These are phyloP conservation scores for Tryphoninae sp. DNA, from an alignment of 2,888 invertebrate genomes.

Conservation along the genomic window DNA sequence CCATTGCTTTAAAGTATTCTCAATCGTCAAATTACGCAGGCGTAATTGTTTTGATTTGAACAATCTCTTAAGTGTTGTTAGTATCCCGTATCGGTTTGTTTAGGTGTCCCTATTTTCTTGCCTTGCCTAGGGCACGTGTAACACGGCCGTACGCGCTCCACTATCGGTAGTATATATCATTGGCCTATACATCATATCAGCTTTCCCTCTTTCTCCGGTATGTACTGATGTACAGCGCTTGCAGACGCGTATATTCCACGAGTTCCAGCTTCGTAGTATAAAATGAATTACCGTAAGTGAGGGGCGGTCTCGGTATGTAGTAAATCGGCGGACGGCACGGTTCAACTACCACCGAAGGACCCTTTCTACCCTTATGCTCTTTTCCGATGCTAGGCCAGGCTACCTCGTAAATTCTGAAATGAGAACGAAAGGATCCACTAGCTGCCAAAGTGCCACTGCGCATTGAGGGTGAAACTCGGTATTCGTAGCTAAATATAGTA, in stretches of 20 bases:
- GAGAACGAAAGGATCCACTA: conserved; percentile 38
- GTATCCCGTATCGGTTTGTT: neutral
- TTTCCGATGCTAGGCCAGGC: conserved; percentile 19
- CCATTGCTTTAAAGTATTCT: too few relatives aligned
- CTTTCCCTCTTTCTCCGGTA: conserved; percentile 3
- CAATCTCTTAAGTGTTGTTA: neutral
- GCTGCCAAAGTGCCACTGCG: conserved; percentile 17
- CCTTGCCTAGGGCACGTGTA: conserved; percentile 26
- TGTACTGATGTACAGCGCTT: conserved; percentile 30
- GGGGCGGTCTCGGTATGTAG: conserved; percentile 42
- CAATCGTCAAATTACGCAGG: too few relatives aligned
- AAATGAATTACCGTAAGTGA: conserved; percentile 54
- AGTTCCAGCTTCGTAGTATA: conserved; percentile 35
- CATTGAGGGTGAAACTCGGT: conserved; percentile 16
- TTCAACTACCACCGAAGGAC: conserved; percentile 26
- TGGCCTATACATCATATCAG: conserved; percentile 8
- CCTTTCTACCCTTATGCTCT: conserved; percentile 7
- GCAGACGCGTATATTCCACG: conserved; percentile 31
- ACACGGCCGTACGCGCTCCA: conserved; percentile 41
- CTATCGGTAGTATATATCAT: neutral
- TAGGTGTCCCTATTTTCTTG: neutral
- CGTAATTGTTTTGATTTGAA: conserved; percentile 26
- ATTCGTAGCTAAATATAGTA: conserved; percentile 13
- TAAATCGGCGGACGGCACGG: conserved; percentile 39
- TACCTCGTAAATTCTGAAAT: conserved; percentile 51